phyloP scores from a whole-genome alignment of 2,888 invertebrate genomes.

The Habroteleia sp. region DNA sequence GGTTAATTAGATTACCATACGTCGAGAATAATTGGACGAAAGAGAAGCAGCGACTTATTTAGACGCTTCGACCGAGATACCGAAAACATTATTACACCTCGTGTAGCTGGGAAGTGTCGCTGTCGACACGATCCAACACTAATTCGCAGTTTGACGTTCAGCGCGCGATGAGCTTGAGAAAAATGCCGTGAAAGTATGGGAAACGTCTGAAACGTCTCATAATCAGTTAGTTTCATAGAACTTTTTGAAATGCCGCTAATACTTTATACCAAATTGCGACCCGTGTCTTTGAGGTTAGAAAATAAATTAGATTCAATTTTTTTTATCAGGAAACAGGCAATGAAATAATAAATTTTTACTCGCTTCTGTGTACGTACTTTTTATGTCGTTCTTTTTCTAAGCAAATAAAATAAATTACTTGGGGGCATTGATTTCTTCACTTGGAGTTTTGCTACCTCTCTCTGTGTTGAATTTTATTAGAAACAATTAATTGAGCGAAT shows the following conservation, averaged over 20 bases:
- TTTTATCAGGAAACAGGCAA: too few species aligned
- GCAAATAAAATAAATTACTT: too few species aligned
- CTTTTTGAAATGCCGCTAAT: not conserved
- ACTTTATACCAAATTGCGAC: not conserved
- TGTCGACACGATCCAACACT: conserved; percentile 24
- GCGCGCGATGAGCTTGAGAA: conserved; percentile 13
- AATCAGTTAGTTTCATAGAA: conserved; percentile 17
- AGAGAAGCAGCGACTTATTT: conserved; percentile 32
- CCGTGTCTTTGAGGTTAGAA: too few species aligned
- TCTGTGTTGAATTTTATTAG: too few species aligned
- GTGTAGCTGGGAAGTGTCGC: conserved; percentile 43
- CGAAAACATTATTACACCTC: conserved; percentile 21
- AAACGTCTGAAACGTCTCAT: conserved; percentile 37
- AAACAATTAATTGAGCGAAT: too few species aligned
- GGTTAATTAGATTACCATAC: conserved; percentile 45
- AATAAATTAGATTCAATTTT: too few species aligned
- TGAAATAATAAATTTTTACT: too few species aligned
- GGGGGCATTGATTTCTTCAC: too few species aligned
- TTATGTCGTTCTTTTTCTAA: too few species aligned
- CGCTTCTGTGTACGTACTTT: too few species aligned
- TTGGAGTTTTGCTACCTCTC: too few species aligned
- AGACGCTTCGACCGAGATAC: conserved; percentile 33
- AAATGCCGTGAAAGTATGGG: conserved; percentile 53
- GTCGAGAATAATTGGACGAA: conserved; percentile 22
- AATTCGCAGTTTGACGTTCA: conserved; percentile 39